Conservation (phyloP, 2,888 invertebrate genomes). For the Chloromyia formosa region DNA sequence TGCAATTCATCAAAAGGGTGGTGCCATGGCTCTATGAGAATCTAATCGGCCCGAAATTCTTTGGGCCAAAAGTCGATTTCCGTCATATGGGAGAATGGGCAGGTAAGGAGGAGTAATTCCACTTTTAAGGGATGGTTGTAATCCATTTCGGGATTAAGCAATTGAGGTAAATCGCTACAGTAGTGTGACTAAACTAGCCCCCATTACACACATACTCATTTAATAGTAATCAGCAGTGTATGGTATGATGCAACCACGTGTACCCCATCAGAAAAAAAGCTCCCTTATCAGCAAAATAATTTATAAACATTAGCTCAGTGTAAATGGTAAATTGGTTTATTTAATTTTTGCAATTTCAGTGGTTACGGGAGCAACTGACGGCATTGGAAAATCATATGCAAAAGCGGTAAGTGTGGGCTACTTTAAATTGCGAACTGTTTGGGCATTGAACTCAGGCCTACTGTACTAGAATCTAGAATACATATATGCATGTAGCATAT, state of each 20-base stretch:
- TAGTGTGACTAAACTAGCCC: no score
- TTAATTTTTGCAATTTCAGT: conserved; percentile 67
- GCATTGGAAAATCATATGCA: conserved; percentile 88
- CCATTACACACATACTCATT: no score
- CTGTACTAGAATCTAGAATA: no score
- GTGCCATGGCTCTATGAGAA: conserved; percentile 63
- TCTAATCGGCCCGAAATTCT: conserved; percentile 67
- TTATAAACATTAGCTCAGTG: not conserved
- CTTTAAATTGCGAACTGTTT: no score
- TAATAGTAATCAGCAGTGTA: no score
- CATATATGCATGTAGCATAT: no score
- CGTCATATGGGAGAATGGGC: conserved; percentile 82
- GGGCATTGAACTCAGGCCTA: no score
- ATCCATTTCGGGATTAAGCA: no score
- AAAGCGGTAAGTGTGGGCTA: conserved; percentile 67
- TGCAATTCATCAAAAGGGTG: conserved; percentile 61
- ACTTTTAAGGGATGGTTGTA: no score
- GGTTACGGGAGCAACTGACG: conserved; percentile 88
- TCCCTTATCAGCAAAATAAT: conserved; percentile 13
- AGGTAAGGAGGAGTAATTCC: conserved; percentile 68
- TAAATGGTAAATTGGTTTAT: conserved; percentile 29
- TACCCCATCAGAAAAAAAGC: not conserved
- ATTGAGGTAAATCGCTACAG: no score
- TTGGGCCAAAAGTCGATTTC: conserved; percentile 71
- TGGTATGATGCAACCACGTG: not conserved